Conservation (phyloP, 1,140 invertebrate genomes). For the Pachypsylla venusta region DNA sequence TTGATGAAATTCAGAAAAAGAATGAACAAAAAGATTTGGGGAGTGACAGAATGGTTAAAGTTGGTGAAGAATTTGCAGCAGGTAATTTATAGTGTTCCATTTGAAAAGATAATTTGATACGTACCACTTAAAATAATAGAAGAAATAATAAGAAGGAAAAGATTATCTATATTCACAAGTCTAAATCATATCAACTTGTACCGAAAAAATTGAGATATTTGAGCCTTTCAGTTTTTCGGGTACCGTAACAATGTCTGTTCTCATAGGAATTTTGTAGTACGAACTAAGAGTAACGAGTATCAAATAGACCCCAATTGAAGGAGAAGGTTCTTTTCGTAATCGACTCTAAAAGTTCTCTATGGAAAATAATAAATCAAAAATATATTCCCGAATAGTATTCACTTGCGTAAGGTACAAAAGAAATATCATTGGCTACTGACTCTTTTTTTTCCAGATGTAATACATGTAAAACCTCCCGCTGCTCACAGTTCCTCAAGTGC, state of each 20-base stretch:
- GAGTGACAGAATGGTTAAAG: neutral
- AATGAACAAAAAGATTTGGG: neutral
- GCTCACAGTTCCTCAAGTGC: slow-evolving; percentile 37
- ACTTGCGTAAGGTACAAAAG: slow-evolving; percentile 20
- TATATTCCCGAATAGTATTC: slow-evolving; percentile 26
- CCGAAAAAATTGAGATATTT: too few relatives aligned
- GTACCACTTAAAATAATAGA: neutral
- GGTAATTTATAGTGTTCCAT: too few relatives aligned
- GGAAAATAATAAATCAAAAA: slow-evolving; percentile 4
- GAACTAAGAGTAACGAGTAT: too few relatives aligned
- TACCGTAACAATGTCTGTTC: too few relatives aligned
- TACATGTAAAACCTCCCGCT: slow-evolving; percentile 33
- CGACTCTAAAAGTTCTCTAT: too few relatives aligned
- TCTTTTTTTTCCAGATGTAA: slow-evolving; percentile 19
- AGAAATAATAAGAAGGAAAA: slow-evolving; percentile 9
- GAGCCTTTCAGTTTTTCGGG: too few relatives aligned
- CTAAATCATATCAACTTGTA: neutral
- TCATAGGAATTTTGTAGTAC: too few relatives aligned
- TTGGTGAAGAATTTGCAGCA: neutral
- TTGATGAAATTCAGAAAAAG: slow-evolving; percentile 1
- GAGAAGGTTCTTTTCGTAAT: too few relatives aligned
- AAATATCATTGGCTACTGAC: slow-evolving; percentile 1
- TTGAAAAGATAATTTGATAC: too few relatives aligned
- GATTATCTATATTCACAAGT: slow-evolving; percentile 14
- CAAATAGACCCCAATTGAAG: too few relatives aligned